Evolutionary conservation across 2,113 vertebrate species (phyloP).

Genomic region (Hippolais icterina): DNA sequence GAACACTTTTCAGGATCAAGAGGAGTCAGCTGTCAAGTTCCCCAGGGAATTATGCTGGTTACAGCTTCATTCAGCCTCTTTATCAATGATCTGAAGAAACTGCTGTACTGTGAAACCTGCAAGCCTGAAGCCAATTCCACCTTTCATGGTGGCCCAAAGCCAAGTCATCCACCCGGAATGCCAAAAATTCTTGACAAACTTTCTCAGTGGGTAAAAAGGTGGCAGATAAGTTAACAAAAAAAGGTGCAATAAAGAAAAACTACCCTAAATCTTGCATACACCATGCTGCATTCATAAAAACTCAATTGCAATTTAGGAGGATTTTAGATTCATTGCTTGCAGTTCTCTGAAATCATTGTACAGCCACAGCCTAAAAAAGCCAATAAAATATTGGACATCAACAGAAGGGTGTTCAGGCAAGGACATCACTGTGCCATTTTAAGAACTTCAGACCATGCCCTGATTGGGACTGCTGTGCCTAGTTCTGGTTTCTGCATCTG

Average conservation of each 20-base stretch:
- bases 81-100: background rate
- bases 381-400: background rate
- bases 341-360: background rate
- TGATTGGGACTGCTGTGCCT: background rate
- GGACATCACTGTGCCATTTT: background rate
- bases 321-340: accelerated
- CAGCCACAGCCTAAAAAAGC: background rate
- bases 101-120: background rate
- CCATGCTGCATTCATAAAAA: background rate
- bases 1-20: background rate
- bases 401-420: background rate
- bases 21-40: background rate
- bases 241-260: background rate
- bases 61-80: background rate
- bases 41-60: background rate
- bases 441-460: background rate
- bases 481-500: background rate
- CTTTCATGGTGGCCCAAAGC: background rate
- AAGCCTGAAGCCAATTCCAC: background rate
- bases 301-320: background rate
- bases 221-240: background rate
- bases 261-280: background rate
- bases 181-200: background rate
- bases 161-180: background rate
- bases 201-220: background rate